A percentile compares a stretch with the other conserved stretches of the same genome.
These are phyloP conservation scores for Pycnonotus jocosus DNA, from an alignment of 2,113 vertebrate species.

Conservation along the genomic window DNA sequence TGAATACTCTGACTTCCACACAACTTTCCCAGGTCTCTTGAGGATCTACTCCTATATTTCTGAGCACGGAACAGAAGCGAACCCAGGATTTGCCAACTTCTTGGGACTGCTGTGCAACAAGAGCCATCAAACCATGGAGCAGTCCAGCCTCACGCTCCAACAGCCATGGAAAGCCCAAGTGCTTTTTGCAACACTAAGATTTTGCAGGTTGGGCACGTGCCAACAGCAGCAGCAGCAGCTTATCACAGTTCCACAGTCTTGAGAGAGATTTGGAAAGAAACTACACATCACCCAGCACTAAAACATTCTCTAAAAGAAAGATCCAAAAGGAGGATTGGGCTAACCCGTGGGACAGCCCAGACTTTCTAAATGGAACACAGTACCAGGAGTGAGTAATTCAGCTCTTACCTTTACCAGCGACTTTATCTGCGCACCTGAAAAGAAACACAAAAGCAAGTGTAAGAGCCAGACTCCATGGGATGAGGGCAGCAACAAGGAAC, in stretches of 20 bases:
- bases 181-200: neutral
- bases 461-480: neutral
- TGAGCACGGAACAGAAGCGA: neutral
- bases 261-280: neutral
- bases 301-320: neutral
- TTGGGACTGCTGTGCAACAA: neutral
- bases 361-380: neutral
- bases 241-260: neutral
- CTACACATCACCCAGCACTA: neutral
- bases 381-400: neutral
- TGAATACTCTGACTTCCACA: neutral
- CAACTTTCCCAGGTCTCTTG: fast-evolving
- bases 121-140: neutral
- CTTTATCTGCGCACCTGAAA: conserved; percentile 71
- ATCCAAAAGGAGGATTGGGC: neutral
- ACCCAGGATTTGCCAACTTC: neutral
- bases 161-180: neutral
- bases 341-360: neutral
- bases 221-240: neutral
- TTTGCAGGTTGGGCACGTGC: fast-evolving
- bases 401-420: conserved; percentile 74
- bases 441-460: neutral
- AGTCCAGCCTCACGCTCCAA: fast-evolving
- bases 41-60: neutral
- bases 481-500: neutral